phyloP scores from a whole-genome alignment of 2,113 vertebrate species.

The Bos javanicus region DNA sequence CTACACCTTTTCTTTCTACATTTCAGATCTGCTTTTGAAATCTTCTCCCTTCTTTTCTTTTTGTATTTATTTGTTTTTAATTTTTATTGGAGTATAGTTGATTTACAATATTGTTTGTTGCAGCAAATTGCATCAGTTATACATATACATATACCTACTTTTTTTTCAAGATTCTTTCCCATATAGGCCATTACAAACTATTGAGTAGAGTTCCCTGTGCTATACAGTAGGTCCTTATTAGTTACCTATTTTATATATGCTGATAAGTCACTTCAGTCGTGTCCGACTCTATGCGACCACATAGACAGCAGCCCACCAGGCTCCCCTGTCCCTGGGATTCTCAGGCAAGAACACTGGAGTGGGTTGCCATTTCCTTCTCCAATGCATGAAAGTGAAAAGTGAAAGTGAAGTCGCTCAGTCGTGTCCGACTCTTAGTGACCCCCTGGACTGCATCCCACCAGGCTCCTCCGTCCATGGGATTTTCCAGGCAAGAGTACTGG shows the following conservation, averaged over 20 bases:
- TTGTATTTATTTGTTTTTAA: not conserved
- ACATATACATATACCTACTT: not conserved
- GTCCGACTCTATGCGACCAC: too few species aligned
- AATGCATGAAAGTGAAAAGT: too few species aligned
- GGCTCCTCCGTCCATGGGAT: too few species aligned
- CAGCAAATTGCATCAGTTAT: not conserved
- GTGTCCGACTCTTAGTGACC: too few species aligned
- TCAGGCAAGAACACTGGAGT: too few species aligned
- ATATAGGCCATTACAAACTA: not conserved
- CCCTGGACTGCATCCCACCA: too few species aligned
- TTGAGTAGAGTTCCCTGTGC: not conserved
- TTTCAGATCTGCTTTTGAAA: not conserved
- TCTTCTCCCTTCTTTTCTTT: not conserved
- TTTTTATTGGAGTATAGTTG: not conserved
- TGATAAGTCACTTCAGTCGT: too few species aligned
- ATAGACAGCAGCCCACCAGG: too few species aligned
- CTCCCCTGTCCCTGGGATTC: too few species aligned
- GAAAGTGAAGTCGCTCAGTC: too few species aligned
- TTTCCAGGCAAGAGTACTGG: too few species aligned
- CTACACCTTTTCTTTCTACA: not conserved
- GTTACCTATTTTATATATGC: not conserved
- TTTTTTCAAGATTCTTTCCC: not conserved
- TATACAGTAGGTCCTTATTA: not conserved
- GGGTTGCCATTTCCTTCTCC: too few species aligned
- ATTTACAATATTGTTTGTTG: not conserved